Percentiles rank a stretch among this genome's conserved stretches.
phyloP scores from a whole-genome alignment of 1,140 invertebrate species.

The Heliothis virescens region DNA sequence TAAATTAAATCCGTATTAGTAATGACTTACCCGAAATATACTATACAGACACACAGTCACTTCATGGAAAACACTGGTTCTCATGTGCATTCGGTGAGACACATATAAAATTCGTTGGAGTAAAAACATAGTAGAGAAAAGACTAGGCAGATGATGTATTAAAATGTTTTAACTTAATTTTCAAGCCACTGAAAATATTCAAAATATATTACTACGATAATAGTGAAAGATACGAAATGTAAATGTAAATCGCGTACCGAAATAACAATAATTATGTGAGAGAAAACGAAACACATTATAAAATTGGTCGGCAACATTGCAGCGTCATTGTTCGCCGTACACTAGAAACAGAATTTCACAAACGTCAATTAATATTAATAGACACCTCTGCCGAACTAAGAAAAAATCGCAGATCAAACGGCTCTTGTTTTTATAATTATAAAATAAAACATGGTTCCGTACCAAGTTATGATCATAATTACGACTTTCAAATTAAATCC shows the following conservation, averaged over 20 bases:
- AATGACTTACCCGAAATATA: too few species aligned
- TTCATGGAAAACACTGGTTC: too few species aligned
- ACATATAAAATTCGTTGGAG: too few species aligned
- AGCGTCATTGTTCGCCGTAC: slow-evolving; percentile 82
- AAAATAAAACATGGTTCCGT: slow-evolving; percentile 64
- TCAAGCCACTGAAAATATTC: too few species aligned
- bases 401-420: slow-evolving; percentile 70
- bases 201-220: not conserved
- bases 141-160: too few species aligned
- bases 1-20: too few species aligned
- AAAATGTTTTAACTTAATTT: too few species aligned
- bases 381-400: slow-evolving; percentile 78
- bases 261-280: slow-evolving; percentile 55
- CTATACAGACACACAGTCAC: too few species aligned
- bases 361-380: slow-evolving; percentile 86
- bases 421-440: slow-evolving; percentile 61
- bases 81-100: too few species aligned
- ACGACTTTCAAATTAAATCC: slow-evolving; percentile 11
- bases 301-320: slow-evolving; percentile 69
- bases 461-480: slow-evolving; percentile 10
- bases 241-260: slow-evolving; percentile 36
- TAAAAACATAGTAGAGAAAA: too few species aligned
- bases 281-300: slow-evolving; percentile 68
- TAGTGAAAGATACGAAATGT: slow-evolving; percentile 34
- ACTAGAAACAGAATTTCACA: slow-evolving; percentile 74